Evolutionary conservation across 2,888 invertebrate species (phyloP), one percentile per base, ranked within the genome.

Genomic region (Apeira syringaria): DNA sequence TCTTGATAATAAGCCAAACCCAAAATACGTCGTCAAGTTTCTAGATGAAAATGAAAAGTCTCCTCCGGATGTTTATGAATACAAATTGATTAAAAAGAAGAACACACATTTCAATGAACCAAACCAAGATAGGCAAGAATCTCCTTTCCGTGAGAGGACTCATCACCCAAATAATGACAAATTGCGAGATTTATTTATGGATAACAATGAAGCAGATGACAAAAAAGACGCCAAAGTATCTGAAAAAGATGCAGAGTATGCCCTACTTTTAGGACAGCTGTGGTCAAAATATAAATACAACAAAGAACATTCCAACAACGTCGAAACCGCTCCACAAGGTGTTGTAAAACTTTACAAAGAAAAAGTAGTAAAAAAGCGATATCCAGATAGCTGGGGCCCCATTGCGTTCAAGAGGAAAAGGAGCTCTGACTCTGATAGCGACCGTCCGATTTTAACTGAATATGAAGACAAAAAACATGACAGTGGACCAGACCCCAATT

Each of bases 281-380:
- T 92, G 91, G 91, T 88, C 91, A 17, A 92, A 92, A 63, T 92
- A 92, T 58, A 90, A 90, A 62, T 84, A 80, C 33, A 78, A 81
- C 36, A 85, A 82, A 56, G 71, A 59, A 29, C 83, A 89, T 48
- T 53, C 56, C 4, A 71, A 77, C 20, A 76, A 80, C 51, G 47
- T 74, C 41, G 79, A 86, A 31, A 64, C 68, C 12, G 74, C 72
- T 15, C 79, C 80, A 9, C 84, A 86, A 64, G 89, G 89, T n/a
- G 72, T 89, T 2, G 81, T 88, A 0, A 85, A 85, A 57, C 60
- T 89, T 18, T 88, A 82, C 44, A 90, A 89, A 50, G 87, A 90
- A 11, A 89, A 86, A 62, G 64, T 82, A 20, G 80, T 89, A 2
- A 84, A 85, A 47, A 90, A 90, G 61, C 78, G 90, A 10, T 81